Evolutionary conservation across 2,113 vertebrate species (phyloP).

Genomic region (Delphinus delphis): DNA sequence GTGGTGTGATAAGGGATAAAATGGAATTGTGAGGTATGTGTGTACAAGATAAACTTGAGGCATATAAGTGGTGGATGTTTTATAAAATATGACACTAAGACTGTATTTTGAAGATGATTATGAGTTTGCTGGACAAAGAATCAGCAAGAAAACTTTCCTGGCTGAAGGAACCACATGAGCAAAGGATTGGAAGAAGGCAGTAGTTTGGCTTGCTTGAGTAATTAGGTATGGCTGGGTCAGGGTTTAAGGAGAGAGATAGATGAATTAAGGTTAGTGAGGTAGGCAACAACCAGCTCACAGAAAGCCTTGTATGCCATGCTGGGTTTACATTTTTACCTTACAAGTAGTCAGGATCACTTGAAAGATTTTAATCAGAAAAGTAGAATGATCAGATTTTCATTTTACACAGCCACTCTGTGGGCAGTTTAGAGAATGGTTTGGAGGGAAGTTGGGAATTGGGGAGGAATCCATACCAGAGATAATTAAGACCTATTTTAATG

Average conservation of each 20-base stretch:
- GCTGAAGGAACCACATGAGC: neutral
- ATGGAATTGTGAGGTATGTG: neutral
- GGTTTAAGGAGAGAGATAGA: neutral
- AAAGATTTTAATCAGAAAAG: conserved; percentile 1
- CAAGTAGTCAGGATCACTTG: neutral
- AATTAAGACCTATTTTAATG: neutral
- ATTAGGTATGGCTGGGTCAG: too few relatives aligned
- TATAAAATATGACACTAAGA: neutral
- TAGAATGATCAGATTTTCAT: neutral
- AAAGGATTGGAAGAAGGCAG: neutral
- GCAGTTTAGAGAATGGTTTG: neutral
- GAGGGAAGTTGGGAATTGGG: neutral
- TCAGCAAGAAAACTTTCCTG: neutral
- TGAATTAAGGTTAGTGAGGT: neutral
- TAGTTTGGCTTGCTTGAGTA: neutral
- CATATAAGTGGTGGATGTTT: neutral
- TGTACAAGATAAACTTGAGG: neutral
- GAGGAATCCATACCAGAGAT: neutral
- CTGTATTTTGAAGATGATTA: neutral
- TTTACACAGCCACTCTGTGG: neutral
- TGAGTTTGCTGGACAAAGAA: neutral
- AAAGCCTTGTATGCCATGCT: too few relatives aligned
- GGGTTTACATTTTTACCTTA: neutral
- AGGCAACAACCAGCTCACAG: neutral
- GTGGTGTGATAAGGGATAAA: neutral